phyloP scores from a whole-genome alignment of 2,113 vertebrate species.

The Salvator merianae region DNA sequence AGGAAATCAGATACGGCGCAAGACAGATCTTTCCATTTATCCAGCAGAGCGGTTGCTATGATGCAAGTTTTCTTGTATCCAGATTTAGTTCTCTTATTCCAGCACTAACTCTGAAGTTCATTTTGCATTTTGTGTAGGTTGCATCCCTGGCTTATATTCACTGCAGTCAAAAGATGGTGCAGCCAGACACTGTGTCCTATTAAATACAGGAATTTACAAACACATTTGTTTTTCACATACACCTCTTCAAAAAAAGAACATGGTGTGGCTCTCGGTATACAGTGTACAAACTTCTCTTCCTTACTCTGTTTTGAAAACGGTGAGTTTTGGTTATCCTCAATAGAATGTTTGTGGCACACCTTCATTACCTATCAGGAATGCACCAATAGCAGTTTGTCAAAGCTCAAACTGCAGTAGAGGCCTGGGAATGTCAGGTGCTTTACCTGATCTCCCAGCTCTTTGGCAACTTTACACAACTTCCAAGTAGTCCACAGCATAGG shows the following conservation, averaged over 20 bases:
- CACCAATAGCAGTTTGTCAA: too few species aligned
- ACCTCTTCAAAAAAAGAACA: background rate
- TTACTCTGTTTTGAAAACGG: too few species aligned
- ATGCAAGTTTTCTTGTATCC: background rate
- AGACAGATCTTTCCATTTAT: background rate
- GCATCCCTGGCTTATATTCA: background rate
- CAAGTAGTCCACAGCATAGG: too few species aligned
- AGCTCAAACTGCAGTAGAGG: too few species aligned
- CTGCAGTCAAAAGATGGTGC: background rate
- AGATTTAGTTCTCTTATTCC: background rate
- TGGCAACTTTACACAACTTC: too few species aligned
- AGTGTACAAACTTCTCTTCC: background rate
- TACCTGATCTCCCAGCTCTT: too few species aligned
- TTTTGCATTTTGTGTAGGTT: background rate
- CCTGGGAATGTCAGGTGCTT: too few species aligned
- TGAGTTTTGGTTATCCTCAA: too few species aligned
- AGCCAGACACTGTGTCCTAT: background rate
- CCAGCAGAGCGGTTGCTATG: background rate
- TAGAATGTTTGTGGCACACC: too few species aligned
- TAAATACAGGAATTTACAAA: background rate
- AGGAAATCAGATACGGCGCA: background rate
- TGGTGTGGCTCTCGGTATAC: rapidly evolving
- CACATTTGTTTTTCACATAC: background rate
- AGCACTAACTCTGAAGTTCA: background rate
- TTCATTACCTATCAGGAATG: too few species aligned